A percentile compares a stretch with the other conserved stretches of the same genome.
These are phyloP conservation scores for Orestias chungarensis DNA, from an alignment of 2,797 vertebrate genomes.

Conservation along the genomic window DNA sequence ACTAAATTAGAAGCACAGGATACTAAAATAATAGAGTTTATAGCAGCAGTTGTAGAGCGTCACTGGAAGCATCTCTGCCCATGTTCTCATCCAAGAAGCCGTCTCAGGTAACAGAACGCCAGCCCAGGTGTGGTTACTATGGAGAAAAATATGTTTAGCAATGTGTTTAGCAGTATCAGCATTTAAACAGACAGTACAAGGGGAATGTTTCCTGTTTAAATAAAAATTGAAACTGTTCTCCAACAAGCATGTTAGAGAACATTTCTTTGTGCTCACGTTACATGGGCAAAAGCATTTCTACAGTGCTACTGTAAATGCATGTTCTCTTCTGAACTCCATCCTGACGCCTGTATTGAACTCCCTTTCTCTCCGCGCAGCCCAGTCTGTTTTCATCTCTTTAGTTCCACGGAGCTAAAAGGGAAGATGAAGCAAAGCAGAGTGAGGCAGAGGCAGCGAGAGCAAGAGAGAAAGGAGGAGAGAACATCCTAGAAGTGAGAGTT, in stretches of 20 bases:
- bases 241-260: conserved; percentile 5
- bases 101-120: no score
- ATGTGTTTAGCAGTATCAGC: neutral
- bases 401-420: conserved; percentile 24
- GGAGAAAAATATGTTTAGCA: no score
- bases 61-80: no score
- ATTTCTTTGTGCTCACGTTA: conserved; percentile 10
- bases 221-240: conserved; percentile 17
- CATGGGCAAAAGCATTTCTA: conserved; percentile 17
- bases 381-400: conserved; percentile 46
- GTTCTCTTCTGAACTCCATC: conserved; percentile 6
- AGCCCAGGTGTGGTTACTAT: no score
- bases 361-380: conserved; percentile 42
- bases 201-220: neutral
- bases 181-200: neutral
- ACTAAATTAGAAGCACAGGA: no score
- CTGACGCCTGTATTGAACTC: conserved; percentile 30
- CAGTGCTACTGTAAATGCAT: conserved; percentile 15
- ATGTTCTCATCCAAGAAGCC: no score
- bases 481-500: conserved; percentile 63
- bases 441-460: conserved; percentile 14
- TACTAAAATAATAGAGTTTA: no score
- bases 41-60: no score
- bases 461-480: conserved; percentile 43
- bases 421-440: conserved; percentile 35